Evolutionary conservation across 2,797 vertebrate species (phyloP).

Genomic region (Danio jaintianensis): DNA sequence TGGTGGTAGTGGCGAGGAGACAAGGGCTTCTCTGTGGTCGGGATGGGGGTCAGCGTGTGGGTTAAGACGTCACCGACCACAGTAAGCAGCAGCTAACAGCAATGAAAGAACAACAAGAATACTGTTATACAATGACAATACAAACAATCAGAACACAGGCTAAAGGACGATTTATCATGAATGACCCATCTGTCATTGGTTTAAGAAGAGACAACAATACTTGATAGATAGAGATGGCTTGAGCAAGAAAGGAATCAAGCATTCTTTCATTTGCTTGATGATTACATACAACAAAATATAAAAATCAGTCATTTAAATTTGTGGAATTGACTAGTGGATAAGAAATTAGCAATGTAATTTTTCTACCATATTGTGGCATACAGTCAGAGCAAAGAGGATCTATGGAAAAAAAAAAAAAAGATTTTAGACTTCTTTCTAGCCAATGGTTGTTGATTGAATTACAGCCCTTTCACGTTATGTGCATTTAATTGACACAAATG

Average conservation of each 20-base stretch:
- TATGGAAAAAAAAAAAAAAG: background rate
- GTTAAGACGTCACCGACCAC: conserved; percentile 77
- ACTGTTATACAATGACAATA: conserved; percentile 17
- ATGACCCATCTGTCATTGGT: background rate
- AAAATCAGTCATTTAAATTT: background rate
- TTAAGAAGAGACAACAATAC: background rate
- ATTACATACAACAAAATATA: background rate
- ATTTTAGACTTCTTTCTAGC: background rate
- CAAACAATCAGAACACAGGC: background rate
- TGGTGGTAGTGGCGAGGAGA: conserved; percentile 86
- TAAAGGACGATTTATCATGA: conserved; percentile 20
- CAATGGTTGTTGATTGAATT: background rate
- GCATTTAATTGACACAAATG: too few species aligned
- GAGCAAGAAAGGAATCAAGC: background rate
- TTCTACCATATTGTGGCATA: background rate
- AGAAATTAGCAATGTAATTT: background rate
- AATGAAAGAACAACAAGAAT: conserved; percentile 53
- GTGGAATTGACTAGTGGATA: background rate
- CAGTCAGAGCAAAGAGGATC: background rate
- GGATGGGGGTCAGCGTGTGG: conserved; percentile 75
- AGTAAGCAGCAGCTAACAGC: conserved; percentile 80
- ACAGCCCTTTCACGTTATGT: too few species aligned
- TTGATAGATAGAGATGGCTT: background rate
- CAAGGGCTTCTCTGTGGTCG: conserved; percentile 73
- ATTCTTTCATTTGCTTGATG: background rate